Conservation (phyloP, 2,113 vertebrate species). For the Lichenostomus cassidix region DNA sequence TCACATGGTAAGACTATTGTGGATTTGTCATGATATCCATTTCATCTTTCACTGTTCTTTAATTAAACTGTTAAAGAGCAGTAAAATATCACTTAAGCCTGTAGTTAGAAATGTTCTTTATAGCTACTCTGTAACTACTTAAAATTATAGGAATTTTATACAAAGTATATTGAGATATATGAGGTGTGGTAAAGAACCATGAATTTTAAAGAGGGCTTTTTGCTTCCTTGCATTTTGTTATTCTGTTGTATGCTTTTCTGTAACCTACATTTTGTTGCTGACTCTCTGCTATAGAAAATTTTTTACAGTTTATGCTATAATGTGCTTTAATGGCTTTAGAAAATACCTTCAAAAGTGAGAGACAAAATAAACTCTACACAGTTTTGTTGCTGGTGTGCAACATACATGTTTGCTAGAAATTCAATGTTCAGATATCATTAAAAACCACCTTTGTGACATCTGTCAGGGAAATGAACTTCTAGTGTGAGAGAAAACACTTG, state of each 20-base stretch:
- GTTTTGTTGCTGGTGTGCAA: not conserved
- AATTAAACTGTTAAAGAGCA: constrained; percentile 60
- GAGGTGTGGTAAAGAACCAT: not conserved
- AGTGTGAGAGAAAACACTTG: not conserved
- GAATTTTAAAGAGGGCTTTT: not conserved
- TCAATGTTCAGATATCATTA: not conserved
- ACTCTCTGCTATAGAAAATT: not conserved
- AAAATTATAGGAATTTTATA: not conserved
- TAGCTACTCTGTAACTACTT: not conserved
- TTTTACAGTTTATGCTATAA: not conserved
- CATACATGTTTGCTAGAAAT: not conserved
- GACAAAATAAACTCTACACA: not conserved
- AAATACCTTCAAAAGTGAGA: not conserved
- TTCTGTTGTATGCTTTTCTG: not conserved
- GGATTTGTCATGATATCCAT: constrained; percentile 71
- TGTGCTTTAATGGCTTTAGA: not conserved
- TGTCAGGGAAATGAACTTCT: not conserved
- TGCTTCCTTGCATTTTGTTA: constrained; percentile 22
- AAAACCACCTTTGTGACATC: not conserved
- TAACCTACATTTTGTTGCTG: not conserved
- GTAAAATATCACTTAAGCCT: constrained; percentile 15
- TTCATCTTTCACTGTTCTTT: constrained; percentile 66
- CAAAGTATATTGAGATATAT: not conserved
- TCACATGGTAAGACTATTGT: constrained; percentile 92
- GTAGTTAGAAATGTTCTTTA: constrained; percentile 17